Evolutionary conservation across 53 echinoderm and acorn worm species (phyloP).

Genomic region (Patiria pectinifera): DNA sequence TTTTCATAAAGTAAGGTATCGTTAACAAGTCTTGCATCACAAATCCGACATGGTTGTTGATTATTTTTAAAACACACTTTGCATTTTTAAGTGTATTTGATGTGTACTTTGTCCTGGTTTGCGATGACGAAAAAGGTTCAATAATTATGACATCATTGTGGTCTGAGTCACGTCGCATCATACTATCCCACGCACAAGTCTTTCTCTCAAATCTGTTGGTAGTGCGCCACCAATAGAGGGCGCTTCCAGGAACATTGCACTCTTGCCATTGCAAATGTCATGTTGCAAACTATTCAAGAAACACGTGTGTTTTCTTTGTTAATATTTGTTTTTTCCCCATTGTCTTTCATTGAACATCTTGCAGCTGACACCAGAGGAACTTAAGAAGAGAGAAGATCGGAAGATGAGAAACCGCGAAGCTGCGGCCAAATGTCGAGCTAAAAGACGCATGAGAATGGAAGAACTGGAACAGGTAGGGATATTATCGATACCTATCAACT

Average conservation of each 20-base stretch:
- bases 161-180: background rate
- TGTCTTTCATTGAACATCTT: background rate
- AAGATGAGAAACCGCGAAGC: constrained; percentile 86
- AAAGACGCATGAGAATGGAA: constrained; percentile 57
- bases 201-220: background rate
- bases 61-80: no score
- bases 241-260: background rate
- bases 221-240: background rate
- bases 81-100: no score
- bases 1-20: no score
- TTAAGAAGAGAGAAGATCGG: constrained; percentile 66
- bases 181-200: background rate
- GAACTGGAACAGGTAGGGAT: constrained; percentile 32
- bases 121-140: background rate
- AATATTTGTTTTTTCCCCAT: background rate
- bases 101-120: no score
- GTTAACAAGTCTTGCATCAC: no score
- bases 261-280: no score
- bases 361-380: constrained; percentile 79
- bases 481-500: no score
- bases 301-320: background rate
- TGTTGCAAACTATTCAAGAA: no score
- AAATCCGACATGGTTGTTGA: no score
- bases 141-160: background rate
- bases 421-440: constrained; percentile 85